Percentiles rank a stretch among this genome's conserved stretches.
phyloP scores from a whole-genome alignment of 2,113 vertebrate species.

The Brienomyrus longianalis region DNA sequence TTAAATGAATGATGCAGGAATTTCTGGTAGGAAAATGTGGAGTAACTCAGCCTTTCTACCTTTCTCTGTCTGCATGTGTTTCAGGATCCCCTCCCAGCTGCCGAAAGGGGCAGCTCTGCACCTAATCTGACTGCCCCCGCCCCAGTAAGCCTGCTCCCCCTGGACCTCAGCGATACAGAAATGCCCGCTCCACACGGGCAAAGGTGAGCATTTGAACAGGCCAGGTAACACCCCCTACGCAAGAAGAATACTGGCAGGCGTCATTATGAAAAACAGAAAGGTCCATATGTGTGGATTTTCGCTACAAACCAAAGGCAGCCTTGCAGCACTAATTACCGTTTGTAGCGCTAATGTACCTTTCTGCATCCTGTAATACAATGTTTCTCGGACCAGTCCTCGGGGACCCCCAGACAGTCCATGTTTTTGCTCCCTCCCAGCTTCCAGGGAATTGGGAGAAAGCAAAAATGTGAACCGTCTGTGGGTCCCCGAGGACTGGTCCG shows the following conservation, averaged over 20 bases:
- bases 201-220: background rate
- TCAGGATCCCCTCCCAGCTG: background rate
- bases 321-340: background rate
- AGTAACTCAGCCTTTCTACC: background rate
- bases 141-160: background rate
- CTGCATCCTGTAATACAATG: background rate
- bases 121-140: background rate
- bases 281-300: background rate
- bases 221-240: background rate
- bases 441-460: background rate
- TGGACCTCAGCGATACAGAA: background rate
- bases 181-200: background rate
- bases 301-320: background rate
- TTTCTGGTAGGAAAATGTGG: background rate
- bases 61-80: background rate
- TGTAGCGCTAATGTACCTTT: background rate
- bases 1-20: background rate
- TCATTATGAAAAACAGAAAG: background rate
- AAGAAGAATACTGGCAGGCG: background rate
- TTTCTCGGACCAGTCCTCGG: background rate
- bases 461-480: background rate
- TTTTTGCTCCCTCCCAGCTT: background rate
- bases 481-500: background rate
- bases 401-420: background rate
- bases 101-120: background rate